Evolutionary conservation across 2,113 vertebrate species (phyloP).

Genomic region (Australoheros scitulus): DNA sequence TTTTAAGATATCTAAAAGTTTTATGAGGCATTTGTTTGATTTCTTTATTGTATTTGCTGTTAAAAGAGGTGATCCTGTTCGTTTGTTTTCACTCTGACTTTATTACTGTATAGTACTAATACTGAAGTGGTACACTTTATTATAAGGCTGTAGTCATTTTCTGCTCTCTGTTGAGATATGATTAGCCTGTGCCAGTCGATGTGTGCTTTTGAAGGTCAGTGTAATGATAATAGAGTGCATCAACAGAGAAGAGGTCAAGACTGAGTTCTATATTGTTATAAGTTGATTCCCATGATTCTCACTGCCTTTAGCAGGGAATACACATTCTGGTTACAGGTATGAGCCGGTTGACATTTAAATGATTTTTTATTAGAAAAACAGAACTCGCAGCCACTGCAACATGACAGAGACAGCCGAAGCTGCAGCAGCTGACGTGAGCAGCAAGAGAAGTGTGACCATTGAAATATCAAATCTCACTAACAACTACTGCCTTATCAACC

Average conservation of each 20-base stretch:
- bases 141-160: slow-evolving; percentile 51
- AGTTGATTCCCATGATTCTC: background rate
- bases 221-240: slow-evolving; percentile 16
- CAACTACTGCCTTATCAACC: slow-evolving; percentile 75
- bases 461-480: slow-evolving; percentile 75
- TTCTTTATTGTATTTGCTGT: slow-evolving; percentile 34
- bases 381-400: slow-evolving; percentile 40
- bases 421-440: slow-evolving; percentile 64
- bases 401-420: slow-evolving; percentile 77
- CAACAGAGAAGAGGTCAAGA: slow-evolving; percentile 4
- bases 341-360: slow-evolving; percentile 2
- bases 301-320: background rate
- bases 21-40: slow-evolving; percentile 54
- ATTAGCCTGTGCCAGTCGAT: slow-evolving; percentile 44
- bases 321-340: background rate
- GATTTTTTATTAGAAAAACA: slow-evolving; percentile 10
- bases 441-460: slow-evolving; percentile 68
- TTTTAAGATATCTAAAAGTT: slow-evolving; percentile 13
- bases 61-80: slow-evolving; percentile 41
- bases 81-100: slow-evolving; percentile 29
- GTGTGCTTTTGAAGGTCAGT: slow-evolving; percentile 44
- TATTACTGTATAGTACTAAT: slow-evolving; percentile 43
- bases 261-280: background rate
- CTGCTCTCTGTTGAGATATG: slow-evolving; percentile 44
- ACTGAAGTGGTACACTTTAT: slow-evolving; percentile 42